Evolutionary conservation across 2,113 vertebrate genomes (phyloP).

Genomic region (Hyla sarda): DNA sequence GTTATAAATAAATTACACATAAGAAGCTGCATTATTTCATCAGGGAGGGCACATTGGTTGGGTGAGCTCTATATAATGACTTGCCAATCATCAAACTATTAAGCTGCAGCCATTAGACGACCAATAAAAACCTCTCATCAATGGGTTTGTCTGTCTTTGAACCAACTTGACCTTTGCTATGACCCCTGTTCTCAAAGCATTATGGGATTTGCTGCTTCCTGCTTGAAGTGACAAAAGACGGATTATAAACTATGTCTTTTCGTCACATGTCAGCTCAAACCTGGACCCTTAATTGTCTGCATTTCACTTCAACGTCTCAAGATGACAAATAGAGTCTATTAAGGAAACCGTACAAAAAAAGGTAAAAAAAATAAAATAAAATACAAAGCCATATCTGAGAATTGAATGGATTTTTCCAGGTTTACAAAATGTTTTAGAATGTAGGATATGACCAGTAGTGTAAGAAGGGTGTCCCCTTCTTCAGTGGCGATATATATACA

Average conservation of each 20-base stretch:
- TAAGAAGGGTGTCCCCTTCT: too few species aligned
- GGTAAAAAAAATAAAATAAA: too few species aligned
- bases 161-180: conserved; percentile 34
- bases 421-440: too few species aligned
- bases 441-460: too few species aligned
- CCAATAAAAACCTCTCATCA: conserved; percentile 38
- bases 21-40: background rate
- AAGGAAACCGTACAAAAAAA: background rate
- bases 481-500: too few species aligned
- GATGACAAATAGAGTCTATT: background rate
- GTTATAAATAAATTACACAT: background rate
- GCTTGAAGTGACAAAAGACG: conserved; percentile 42
- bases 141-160: conserved; percentile 42
- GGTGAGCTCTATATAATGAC: conserved; percentile 13
- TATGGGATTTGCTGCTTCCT: conserved; percentile 45
- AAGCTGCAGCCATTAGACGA: conserved; percentile 29
- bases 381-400: too few species aligned
- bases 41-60: background rate
- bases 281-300: conserved; percentile 14
- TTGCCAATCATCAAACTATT: conserved; percentile 35
- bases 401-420: too few species aligned
- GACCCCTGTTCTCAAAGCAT: conserved; percentile 41
- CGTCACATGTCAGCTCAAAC: conserved; percentile 10
- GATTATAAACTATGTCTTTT: conserved; percentile 12
- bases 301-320: background rate